phyloP scores from a whole-genome alignment of 2,797 vertebrate genomes.

The Galago senegalensis region DNA sequence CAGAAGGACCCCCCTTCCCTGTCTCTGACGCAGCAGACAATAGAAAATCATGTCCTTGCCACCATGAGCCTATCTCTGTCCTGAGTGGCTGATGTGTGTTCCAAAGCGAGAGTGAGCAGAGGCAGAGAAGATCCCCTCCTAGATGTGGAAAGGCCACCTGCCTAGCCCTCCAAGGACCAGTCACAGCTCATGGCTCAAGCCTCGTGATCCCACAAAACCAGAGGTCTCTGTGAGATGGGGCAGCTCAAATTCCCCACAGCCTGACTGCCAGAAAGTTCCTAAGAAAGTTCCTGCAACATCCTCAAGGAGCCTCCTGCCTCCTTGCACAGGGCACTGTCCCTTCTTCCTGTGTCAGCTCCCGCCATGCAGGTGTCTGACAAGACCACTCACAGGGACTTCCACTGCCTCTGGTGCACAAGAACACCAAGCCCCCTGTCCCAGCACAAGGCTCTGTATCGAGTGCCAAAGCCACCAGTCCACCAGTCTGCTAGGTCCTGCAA shows the following conservation, averaged over 20 bases:
- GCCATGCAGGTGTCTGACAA: neutral
- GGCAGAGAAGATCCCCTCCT: neutral
- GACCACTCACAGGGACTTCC: neutral
- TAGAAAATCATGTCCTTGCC: neutral
- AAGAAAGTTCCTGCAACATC: neutral
- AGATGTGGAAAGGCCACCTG: neutral
- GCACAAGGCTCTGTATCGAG: neutral
- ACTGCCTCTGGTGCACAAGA: neutral
- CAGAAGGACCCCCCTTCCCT: neutral
- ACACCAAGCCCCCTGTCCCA: neutral
- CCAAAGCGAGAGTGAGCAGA: neutral
- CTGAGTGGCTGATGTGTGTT: neutral
- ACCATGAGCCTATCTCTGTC: neutral
- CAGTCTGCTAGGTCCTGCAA: neutral
- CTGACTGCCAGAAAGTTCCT: neutral
- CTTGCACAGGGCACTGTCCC: accelerated
- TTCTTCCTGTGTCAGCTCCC: neutral
- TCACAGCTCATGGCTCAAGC: neutral
- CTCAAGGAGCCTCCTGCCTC: neutral
- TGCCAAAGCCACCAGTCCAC: neutral
- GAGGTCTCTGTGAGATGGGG: accelerated
- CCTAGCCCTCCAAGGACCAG: neutral
- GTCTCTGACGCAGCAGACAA: neutral
- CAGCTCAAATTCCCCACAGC: neutral
- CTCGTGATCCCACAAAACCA: too few relatives aligned